Percentiles rank a stretch among this genome's conserved stretches.
These are phyloP conservation scores for Drosophila meridionalis DNA, from an alignment of 2,888 invertebrate species.

Conservation along the genomic window DNA sequence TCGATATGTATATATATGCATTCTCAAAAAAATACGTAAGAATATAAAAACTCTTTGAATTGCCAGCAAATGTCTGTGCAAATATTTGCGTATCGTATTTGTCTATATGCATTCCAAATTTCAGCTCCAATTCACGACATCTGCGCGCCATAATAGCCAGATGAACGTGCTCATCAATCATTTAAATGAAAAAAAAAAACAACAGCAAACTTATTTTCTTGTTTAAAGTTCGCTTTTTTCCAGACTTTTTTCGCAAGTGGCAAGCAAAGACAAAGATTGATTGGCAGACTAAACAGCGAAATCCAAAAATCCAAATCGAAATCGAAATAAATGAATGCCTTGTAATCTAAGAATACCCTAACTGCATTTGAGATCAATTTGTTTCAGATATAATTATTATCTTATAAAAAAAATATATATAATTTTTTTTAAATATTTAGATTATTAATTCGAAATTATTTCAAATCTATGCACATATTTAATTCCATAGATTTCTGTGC, in stretches of 20 bases:
- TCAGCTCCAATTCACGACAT: constrained; percentile 50
- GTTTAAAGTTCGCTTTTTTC: constrained; percentile 59
- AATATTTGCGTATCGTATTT: constrained; percentile 40
- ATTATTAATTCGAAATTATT: no score
- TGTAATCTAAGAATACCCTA: constrained; percentile 5
- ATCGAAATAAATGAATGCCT: not conserved
- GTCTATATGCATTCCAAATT: constrained; percentile 32
- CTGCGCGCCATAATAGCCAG: constrained; percentile 42
- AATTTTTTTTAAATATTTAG: no score
- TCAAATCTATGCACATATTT: no score
- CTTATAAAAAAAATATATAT: no score
- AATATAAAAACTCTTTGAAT: constrained; percentile 10
- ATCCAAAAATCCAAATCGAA: not conserved
- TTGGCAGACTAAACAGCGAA: constrained; percentile 56
- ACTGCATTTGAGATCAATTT: not conserved
- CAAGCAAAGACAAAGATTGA: constrained; percentile 72
- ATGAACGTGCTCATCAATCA: constrained; percentile 67
- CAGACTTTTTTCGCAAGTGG: constrained; percentile 12
- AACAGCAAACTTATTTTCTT: constrained; percentile 66
- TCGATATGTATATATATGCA: not conserved
- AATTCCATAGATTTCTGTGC: not conserved
- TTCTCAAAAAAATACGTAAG: not conserved
- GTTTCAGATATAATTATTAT: no score
- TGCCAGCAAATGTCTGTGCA: constrained; percentile 24
- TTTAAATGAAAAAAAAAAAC: constrained; percentile 41